Percentiles rank a stretch among this genome's conserved stretches.
These are phyloP conservation scores for Folsomia candida DNA, from an alignment of 2,888 invertebrate species.

Conservation along the genomic window DNA sequence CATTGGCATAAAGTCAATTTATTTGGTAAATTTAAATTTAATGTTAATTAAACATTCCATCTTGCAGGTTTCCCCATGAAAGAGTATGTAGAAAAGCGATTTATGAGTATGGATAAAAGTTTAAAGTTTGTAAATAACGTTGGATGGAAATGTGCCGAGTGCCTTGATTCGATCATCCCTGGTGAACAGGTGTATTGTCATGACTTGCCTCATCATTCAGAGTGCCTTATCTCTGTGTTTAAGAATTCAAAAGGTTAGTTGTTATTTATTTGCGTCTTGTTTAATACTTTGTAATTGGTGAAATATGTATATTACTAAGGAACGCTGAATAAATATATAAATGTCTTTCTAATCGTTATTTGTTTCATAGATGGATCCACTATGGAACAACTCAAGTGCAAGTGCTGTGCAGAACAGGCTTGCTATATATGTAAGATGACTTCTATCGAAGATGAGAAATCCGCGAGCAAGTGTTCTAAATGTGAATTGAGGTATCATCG, in stretches of 20 bases:
- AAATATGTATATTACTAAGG: too few relatives aligned
- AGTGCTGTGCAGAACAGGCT: conserved; percentile 26
- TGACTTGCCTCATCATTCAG: conserved; percentile 38
- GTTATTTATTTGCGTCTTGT: background rate
- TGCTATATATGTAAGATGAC: conserved; percentile 39
- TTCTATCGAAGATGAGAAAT: conserved; percentile 1
- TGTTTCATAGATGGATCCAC: conserved; percentile 7
- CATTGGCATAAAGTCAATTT: too few relatives aligned
- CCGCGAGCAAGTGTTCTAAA: conserved; percentile 36
- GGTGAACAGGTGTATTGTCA: conserved; percentile 32
- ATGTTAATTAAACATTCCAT: too few relatives aligned
- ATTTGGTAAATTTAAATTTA: background rate
- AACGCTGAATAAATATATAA: too few relatives aligned
- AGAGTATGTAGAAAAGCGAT: background rate
- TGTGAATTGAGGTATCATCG: conserved; percentile 44
- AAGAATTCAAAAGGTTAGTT: background rate
- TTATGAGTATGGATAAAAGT: conserved; percentile 2
- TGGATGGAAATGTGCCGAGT: conserved; percentile 6
- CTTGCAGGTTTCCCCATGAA: conserved; percentile 9
- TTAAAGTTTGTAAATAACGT: background rate
- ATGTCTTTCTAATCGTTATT: too few relatives aligned
- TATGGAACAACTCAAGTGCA: conserved; percentile 24
- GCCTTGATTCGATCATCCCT: conserved; percentile 17
- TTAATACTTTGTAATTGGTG: background rate
- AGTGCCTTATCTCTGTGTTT: conserved; percentile 22